Conservation (phyloP, 2,888 invertebrate genomes). For the Caenorhabditis becei region DNA sequence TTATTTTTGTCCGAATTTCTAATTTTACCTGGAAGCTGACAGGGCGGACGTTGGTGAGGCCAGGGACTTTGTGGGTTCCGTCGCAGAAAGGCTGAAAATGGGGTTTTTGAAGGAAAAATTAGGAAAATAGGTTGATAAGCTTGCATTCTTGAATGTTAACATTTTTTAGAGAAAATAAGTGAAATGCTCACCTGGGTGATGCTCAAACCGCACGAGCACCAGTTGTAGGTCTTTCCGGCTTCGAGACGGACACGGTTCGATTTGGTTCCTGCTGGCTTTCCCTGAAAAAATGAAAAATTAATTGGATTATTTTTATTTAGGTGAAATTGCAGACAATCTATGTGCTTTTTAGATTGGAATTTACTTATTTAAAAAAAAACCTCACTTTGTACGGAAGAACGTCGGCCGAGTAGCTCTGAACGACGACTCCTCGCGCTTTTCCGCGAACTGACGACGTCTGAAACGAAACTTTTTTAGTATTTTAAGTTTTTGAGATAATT, state of each 20-base stretch:
- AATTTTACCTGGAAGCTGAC: conserved; percentile 85
- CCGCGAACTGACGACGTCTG: conserved; percentile 61
- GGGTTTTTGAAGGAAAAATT: background rate
- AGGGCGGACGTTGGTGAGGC: conserved; percentile 89
- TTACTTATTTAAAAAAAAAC: background rate
- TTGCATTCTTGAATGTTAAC: too few species aligned
- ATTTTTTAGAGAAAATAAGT: background rate
- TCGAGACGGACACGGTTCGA: conserved; percentile 81
- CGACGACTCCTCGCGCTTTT: conserved; percentile 69
- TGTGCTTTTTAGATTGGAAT: too few species aligned
- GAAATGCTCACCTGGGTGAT: conserved; percentile 86
- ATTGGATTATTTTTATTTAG: background rate
- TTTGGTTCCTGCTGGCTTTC: conserved; percentile 64
- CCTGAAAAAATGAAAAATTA: conserved; percentile 34
- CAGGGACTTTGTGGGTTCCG: conserved; percentile 89
- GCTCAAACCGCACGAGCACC: conserved; percentile 95
- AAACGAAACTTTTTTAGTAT: conserved; percentile 5
- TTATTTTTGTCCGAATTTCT: background rate
- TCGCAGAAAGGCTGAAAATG: conserved; percentile 91
- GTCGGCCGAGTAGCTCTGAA: conserved; percentile 70
- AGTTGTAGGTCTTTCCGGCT: conserved; percentile 88
- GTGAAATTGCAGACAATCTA: too few species aligned
- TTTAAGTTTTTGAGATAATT: too few species aligned
- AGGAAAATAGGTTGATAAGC: background rate
- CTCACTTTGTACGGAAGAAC: conserved; percentile 70